A percentile compares a stretch with the other conserved stretches of the same genome.
Evolutionary conservation across 2,113 vertebrate species (phyloP).

Genomic region (Oriolus oriolus): DNA sequence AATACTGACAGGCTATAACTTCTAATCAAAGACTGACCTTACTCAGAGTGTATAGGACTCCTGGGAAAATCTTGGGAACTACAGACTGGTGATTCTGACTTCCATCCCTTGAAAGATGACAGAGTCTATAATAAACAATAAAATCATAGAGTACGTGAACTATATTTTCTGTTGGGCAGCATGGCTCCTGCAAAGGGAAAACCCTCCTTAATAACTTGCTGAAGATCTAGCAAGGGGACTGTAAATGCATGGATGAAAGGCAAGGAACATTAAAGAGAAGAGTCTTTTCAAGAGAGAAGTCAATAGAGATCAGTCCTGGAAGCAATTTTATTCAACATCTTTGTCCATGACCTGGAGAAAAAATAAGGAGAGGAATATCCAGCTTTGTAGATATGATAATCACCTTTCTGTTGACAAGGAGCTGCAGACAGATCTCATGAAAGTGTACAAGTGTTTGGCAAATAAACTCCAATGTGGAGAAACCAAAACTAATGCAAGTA

Average conservation of each 20-base stretch:
- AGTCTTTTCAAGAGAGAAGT: neutral
- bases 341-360: neutral
- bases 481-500: neutral
- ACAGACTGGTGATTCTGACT: neutral
- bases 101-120: neutral
- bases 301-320: neutral
- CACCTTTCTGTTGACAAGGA: neutral
- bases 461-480: accelerated
- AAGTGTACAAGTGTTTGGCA: neutral
- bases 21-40: conserved; percentile 11
- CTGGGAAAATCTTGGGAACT: neutral
- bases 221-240: neutral
- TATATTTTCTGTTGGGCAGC: neutral
- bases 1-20: conserved; percentile 6
- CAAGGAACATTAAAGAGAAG: neutral
- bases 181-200: neutral
- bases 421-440: neutral
- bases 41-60: neutral
- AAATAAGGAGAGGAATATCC: neutral
- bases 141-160: neutral
- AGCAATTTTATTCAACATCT: neutral
- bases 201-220: neutral
- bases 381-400: neutral
- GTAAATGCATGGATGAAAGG: neutral
- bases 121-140: neutral